These are phyloP conservation scores for Dipus sagitta DNA, from an alignment of 2,797 vertebrate species.

Conservation along the genomic window DNA sequence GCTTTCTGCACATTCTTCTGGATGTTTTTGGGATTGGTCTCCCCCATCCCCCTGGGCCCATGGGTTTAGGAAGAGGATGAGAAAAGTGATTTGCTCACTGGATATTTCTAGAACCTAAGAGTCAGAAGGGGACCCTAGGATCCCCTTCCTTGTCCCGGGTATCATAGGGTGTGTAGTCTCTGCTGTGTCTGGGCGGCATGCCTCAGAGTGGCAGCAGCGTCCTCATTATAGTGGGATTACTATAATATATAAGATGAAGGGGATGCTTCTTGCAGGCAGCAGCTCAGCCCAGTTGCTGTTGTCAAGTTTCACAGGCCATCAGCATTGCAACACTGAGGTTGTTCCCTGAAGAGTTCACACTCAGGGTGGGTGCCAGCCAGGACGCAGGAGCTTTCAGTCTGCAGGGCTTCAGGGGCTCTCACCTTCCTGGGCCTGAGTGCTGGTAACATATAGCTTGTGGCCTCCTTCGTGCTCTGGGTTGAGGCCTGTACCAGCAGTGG, in stretches of 20 bases:
- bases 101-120: slow-evolving; percentile 30
- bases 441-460: slow-evolving; percentile 84
- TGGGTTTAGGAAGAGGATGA: neutral
- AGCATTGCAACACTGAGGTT: slow-evolving; percentile 92
- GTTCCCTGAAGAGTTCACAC: slow-evolving; percentile 88
- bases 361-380: neutral
- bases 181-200: neutral
- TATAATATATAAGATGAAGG: slow-evolving; percentile 96
- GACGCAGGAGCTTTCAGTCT: rapidly evolving
- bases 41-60: slow-evolving; percentile 89
- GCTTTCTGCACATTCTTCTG: slow-evolving; percentile 89
- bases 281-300: slow-evolving; percentile 79
- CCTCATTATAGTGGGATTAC: slow-evolving; percentile 93
- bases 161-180: neutral
- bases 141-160: neutral
- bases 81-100: slow-evolving; percentile 18
- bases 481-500: slow-evolving; percentile 89
- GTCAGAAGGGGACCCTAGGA: neutral
- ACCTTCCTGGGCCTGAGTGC: slow-evolving; percentile 85
- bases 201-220: neutral
- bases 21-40: slow-evolving; percentile 86
- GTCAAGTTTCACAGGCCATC: slow-evolving; percentile 88
- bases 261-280: slow-evolving; percentile 87
- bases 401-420: neutral
- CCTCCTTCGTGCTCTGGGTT: slow-evolving; percentile 85